Evolutionary conservation across 1,140 invertebrate species (phyloP).

Genomic region (Drosophila navojoa): DNA sequence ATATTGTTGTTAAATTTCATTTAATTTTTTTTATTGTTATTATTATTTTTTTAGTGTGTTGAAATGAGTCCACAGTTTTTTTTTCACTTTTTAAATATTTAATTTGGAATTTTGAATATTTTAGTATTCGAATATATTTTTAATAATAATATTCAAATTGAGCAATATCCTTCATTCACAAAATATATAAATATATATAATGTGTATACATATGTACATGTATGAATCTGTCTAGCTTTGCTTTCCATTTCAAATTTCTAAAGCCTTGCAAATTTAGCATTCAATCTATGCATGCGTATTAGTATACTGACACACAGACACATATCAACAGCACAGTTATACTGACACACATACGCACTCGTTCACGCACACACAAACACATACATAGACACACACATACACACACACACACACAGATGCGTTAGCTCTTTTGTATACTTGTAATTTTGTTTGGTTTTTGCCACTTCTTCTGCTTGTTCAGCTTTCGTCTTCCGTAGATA

Average conservation of each 20-base stretch:
- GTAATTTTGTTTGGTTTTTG: slow-evolving; percentile 55
- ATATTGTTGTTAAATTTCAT: background rate
- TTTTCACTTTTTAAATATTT: background rate
- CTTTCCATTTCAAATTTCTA: slow-evolving; percentile 1
- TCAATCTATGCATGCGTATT: slow-evolving; percentile 16
- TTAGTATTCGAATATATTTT: background rate
- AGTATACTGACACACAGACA: slow-evolving; percentile 32
- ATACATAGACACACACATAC: slow-evolving; percentile 11
- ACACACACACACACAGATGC: slow-evolving; percentile 3
- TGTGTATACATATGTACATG: background rate
- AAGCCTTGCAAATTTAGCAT: slow-evolving; percentile 2
- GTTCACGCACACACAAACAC: slow-evolving; percentile 24
- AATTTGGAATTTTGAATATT: background rate
- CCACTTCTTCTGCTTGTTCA: slow-evolving; percentile 39
- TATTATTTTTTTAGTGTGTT: background rate
- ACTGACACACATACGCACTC: slow-evolving; percentile 23
- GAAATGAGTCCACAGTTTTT: no score
- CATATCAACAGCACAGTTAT: slow-evolving; percentile 3
- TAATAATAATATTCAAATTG: background rate
- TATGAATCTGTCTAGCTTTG: background rate
- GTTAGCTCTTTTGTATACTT: slow-evolving; percentile 55
- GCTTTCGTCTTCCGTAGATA: slow-evolving; percentile 30
- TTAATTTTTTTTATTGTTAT: background rate
- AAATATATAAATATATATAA: background rate
- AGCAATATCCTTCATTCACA: background rate